These are phyloP conservation scores for Gila robusta DNA, from an alignment of 2,797 vertebrate species.

Conservation along the genomic window DNA sequence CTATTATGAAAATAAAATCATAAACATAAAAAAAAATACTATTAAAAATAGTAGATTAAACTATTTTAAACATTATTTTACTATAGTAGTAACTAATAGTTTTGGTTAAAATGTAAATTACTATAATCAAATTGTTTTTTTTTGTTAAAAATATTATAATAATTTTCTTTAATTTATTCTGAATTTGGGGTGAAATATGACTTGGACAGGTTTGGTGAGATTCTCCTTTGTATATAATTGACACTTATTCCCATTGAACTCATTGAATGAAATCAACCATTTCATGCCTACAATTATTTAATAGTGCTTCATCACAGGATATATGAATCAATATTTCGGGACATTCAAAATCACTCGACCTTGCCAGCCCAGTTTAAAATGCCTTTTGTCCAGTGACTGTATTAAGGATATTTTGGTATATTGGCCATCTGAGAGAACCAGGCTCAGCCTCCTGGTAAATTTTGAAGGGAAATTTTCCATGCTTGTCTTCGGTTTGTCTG, in stretches of 20 bases:
- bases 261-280: constrained; percentile 1
- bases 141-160: too few species aligned
- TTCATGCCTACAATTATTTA: not conserved
- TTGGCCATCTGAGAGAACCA: constrained; percentile 18
- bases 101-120: not conserved
- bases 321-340: not conserved
- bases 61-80: too few species aligned
- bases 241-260: not conserved
- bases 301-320: not conserved
- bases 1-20: not conserved
- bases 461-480: not conserved
- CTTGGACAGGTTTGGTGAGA: not conserved
- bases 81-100: not conserved
- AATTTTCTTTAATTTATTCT: not conserved
- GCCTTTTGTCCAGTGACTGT: not conserved
- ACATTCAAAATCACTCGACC: not conserved
- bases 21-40: too few species aligned
- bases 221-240: not conserved
- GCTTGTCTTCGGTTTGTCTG: constrained; percentile 26
- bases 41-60: too few species aligned
- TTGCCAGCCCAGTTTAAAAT: constrained; percentile 5
- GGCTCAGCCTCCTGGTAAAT: constrained; percentile 8
- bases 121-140: too few species aligned
- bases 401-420: not conserved
- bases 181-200: constrained; percentile 7